These are phyloP conservation scores for Biston stratarius DNA, from an alignment of 2,888 invertebrate species.

Conservation along the genomic window DNA sequence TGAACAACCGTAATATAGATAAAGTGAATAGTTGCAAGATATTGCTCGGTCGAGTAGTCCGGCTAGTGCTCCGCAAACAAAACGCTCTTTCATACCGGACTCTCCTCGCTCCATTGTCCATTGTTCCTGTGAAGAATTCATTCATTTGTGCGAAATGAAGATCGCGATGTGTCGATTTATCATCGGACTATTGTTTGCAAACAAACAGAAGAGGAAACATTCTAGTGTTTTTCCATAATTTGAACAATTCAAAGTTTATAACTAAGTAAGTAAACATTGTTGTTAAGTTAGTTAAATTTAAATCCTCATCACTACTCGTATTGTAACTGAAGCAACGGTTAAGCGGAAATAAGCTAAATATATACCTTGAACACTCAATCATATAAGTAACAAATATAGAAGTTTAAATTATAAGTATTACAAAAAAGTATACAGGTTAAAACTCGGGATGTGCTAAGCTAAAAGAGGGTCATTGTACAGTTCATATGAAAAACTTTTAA, in stretches of 20 bases:
- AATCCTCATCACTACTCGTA: too few species aligned
- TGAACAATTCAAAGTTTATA: conserved; percentile 34
- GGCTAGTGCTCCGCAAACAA: conserved; percentile 40
- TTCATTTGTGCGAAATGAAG: conserved; percentile 72
- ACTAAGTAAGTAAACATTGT: conserved; percentile 1
- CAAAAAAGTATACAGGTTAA: too few species aligned
- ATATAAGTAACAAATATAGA: too few species aligned
- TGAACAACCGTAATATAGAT: conserved; percentile 17
- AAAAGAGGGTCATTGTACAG: too few species aligned
- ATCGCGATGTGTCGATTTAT: conserved; percentile 61
- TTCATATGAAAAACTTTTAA: too few species aligned
- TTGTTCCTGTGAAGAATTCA: conserved; percentile 72
- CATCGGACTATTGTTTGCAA: conserved; percentile 58
- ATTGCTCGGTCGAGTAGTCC: conserved; percentile 30
- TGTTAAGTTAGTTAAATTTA: too few species aligned
- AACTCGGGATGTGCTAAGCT: too few species aligned
- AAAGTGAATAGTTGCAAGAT: conserved; percentile 27
- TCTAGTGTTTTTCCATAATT: conserved; percentile 18
- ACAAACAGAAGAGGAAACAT: conserved; percentile 42
- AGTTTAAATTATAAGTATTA: too few species aligned
- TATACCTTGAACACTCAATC: too few species aligned
- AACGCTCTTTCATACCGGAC: conserved; percentile 44
- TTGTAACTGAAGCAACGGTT: too few species aligned
- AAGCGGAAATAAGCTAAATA: too few species aligned
- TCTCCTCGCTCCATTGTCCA: conserved; percentile 72